Conservation (phyloP, 2,797 vertebrate genomes). For the Gouania willdenowi region DNA sequence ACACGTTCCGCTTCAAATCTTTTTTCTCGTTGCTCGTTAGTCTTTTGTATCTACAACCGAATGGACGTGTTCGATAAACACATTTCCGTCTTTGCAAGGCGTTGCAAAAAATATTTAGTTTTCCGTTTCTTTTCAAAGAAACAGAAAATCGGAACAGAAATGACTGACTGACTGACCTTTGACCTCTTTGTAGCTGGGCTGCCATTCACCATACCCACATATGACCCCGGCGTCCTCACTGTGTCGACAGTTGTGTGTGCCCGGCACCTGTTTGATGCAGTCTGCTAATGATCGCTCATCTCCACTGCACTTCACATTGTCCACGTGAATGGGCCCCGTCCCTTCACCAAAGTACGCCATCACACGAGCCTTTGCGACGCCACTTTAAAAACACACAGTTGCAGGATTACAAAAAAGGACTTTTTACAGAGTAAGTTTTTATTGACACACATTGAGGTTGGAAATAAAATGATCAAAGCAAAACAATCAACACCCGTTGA, state of each 20-base stretch:
- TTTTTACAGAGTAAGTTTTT: too few relatives aligned
- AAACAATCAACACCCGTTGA: too few relatives aligned
- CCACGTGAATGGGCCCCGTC: constrained; percentile 88
- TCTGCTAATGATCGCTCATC: constrained; percentile 83
- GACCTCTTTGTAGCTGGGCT: constrained; percentile 50
- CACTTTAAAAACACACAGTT: too few relatives aligned
- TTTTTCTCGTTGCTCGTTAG: constrained; percentile 22
- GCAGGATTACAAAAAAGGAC: too few relatives aligned
- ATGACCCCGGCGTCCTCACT: constrained; percentile 96
- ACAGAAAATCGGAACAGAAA: background rate
- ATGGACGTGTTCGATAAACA: constrained; percentile 40
- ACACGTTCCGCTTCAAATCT: background rate
- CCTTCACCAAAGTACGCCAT: constrained; percentile 98
- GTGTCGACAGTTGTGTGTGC: constrained; percentile 93
- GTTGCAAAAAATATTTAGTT: constrained; percentile 1
- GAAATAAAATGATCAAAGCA: background rate
- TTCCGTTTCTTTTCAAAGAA: background rate
- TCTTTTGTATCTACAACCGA: constrained; percentile 14
- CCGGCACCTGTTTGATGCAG: constrained; percentile 89
- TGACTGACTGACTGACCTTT: constrained; percentile 59
- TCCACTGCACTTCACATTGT: constrained; percentile 90
- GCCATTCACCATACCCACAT: constrained; percentile 81
- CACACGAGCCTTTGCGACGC: constrained; percentile 84
- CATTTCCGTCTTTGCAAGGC: background rate
- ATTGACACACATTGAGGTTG: background rate